These are phyloP conservation scores for Plagodis pulveraria DNA, from an alignment of 2,888 invertebrate species.

Conservation along the genomic window DNA sequence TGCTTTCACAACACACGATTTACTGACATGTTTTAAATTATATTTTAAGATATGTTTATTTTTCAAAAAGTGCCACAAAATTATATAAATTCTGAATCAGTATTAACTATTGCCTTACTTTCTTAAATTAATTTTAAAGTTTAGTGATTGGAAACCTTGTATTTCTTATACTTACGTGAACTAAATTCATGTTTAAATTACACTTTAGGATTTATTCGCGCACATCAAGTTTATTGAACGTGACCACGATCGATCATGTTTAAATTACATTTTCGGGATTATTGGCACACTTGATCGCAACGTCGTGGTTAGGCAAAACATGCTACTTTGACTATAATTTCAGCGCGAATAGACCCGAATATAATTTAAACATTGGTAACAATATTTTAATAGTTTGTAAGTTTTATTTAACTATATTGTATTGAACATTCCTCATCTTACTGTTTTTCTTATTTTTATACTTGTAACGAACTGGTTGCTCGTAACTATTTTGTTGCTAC, in stretches of 20 bases:
- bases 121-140: constrained; percentile 41
- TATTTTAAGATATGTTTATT: neutral
- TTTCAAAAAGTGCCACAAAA: constrained; percentile 48
- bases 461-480: neutral
- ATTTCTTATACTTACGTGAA: neutral
- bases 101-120: constrained; percentile 53
- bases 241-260: too few species aligned
- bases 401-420: constrained; percentile 4
- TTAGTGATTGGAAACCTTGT: constrained; percentile 23
- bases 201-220: too few species aligned
- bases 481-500: neutral
- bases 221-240: too few species aligned
- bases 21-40: too few species aligned
- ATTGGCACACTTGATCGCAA: too few species aligned
- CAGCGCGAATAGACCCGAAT: too few species aligned
- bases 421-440: constrained; percentile 26
- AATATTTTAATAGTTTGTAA: constrained; percentile 9
- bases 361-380: too few species aligned
- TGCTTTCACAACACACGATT: too few species aligned
- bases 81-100: constrained; percentile 47
- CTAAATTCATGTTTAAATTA: too few species aligned
- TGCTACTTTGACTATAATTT: too few species aligned
- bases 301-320: too few species aligned
- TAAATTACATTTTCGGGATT: too few species aligned
- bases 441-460: constrained; percentile 11